Evolutionary conservation across 1,140 invertebrate genomes (phyloP).

Genomic region (Acyrthosiphon pisum): DNA sequence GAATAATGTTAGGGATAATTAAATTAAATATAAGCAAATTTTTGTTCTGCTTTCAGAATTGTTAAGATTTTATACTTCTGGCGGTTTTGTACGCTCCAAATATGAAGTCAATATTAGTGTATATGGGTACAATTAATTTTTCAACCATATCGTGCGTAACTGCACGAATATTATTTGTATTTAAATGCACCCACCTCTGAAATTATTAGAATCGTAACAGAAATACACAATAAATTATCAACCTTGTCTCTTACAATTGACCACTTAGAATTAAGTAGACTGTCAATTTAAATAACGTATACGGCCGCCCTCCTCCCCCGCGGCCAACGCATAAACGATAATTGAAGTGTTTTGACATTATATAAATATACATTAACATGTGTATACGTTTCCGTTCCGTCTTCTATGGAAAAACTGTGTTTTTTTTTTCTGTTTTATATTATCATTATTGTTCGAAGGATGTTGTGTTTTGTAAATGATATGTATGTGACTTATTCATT

Average conservation of each 20-base stretch:
- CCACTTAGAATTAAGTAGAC: conserved; percentile 55
- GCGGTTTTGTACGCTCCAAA: neutral
- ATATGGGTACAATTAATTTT: neutral
- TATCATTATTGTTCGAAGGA: conserved; percentile 52
- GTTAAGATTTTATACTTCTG: neutral
- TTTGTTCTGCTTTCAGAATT: neutral
- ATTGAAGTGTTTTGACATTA: conserved; percentile 55
- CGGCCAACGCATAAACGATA: conserved; percentile 16
- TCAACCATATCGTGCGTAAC: conserved; percentile 25
- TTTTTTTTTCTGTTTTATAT: conserved; percentile 34
- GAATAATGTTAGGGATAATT: neutral
- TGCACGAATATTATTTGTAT: conserved; percentile 14
- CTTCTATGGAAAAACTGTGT: conserved; percentile 33
- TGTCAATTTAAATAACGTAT: conserved; percentile 32
- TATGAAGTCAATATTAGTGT: conserved; percentile 28
- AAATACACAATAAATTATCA: conserved; percentile 42
- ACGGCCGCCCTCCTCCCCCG: conserved; percentile 17
- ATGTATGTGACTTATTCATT: conserved; percentile 54
- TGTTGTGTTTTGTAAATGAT: conserved; percentile 51
- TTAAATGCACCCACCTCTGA: neutral
- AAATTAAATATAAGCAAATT: neutral
- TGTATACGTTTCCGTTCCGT: conserved; percentile 50
- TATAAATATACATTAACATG: conserved; percentile 48
- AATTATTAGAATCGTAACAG: neutral
- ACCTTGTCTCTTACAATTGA: conserved; percentile 47